Evolutionary conservation across 2,888 invertebrate genomes (phyloP), one percentile per base, ranked within the genome.

Genomic region (Encarsia formosa): DNA sequence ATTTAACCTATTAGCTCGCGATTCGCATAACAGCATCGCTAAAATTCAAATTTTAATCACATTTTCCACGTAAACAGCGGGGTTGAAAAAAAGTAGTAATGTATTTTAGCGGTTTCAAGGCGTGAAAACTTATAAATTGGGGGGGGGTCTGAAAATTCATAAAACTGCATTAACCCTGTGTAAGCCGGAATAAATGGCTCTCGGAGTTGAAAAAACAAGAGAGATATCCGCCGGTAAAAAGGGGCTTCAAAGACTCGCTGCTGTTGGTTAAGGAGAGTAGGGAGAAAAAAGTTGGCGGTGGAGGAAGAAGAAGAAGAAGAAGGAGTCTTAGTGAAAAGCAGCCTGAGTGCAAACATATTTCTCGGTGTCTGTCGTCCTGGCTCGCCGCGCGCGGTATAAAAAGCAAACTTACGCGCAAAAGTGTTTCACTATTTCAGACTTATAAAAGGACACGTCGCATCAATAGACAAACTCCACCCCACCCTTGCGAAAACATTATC

Each of bases 361-460:
- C 56, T 56, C 35, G 52, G 43, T 49, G 49, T 49, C 55, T 37
- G 45, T 43, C 47, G n/a, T 38, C 31, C 31, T 4, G 41, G 42
- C 13, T 8, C 13, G 13, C 29, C 34, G 15, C 34, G 16, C 5
- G 34, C 39, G 5, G 20, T 22, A 19, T 47, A 53, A 51, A 50
- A 50, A 48, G 53, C 29, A 54, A 56, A 56, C 53, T 56, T 56
- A 48, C 44, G 40, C 56, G 53, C 48, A 53, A 56, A 53, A 56
- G 53, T 54, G 47, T 56, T 56, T 50, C 56, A 53, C 50, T 56
- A 56, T 56, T 54, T 56, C 54, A 56, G 56, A 56, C 49, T 56
- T 56, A 56, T 52, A 37, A n/a, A 35, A 24, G 29, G 42, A 41
- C 32, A 23, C 11, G 23, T 15, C 19, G 43, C n/a, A n/a, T n/a